Conservation (phyloP, 2,888 invertebrate species). For the Acrobasis repandana region DNA sequence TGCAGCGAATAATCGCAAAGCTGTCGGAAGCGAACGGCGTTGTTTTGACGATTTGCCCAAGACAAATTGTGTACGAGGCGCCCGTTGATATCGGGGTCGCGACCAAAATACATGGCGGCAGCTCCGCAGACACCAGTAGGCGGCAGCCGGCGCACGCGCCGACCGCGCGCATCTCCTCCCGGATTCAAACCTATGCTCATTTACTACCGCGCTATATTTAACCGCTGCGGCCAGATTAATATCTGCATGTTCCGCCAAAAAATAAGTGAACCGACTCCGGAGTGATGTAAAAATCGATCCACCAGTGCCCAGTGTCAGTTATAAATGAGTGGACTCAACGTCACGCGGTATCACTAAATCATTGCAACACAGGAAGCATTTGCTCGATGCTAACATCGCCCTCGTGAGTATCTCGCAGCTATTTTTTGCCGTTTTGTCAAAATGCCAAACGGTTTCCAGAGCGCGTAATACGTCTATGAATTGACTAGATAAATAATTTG, state of each 20-base stretch:
- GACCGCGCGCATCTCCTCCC: slow-evolving; percentile 68
- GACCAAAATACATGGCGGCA: slow-evolving; percentile 78
- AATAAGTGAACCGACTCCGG: slow-evolving; percentile 60
- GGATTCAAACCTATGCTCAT: slow-evolving; percentile 67
- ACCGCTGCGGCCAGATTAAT: slow-evolving; percentile 76
- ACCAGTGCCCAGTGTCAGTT: slow-evolving; percentile 55
- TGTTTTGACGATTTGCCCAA: slow-evolving; percentile 76
- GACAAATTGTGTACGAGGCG: slow-evolving; percentile 79
- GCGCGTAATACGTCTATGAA: slow-evolving; percentile 46
- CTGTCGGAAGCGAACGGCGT: slow-evolving; percentile 66
- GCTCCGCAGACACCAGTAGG: slow-evolving; percentile 73
- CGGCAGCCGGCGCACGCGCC: slow-evolving; percentile 77
- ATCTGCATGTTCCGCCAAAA: slow-evolving; percentile 72
- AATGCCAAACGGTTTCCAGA: slow-evolving; percentile 65
- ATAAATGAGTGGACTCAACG: slow-evolving; percentile 54
- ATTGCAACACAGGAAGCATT: slow-evolving; percentile 57
- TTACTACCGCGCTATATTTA: slow-evolving; percentile 76
- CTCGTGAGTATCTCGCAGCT: slow-evolving; percentile 72
- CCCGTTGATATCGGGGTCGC: slow-evolving; percentile 77
- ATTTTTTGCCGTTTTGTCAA: slow-evolving; percentile 71
- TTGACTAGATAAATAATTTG: slow-evolving; percentile 43
- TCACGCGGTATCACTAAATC: slow-evolving; percentile 42
- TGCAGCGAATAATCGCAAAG: slow-evolving; percentile 49
- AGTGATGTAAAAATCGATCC: slow-evolving; percentile 67
- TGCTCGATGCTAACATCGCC: slow-evolving; percentile 51